Conservation (phyloP, 1,140 invertebrate genomes). For the Limonius californicus region DNA sequence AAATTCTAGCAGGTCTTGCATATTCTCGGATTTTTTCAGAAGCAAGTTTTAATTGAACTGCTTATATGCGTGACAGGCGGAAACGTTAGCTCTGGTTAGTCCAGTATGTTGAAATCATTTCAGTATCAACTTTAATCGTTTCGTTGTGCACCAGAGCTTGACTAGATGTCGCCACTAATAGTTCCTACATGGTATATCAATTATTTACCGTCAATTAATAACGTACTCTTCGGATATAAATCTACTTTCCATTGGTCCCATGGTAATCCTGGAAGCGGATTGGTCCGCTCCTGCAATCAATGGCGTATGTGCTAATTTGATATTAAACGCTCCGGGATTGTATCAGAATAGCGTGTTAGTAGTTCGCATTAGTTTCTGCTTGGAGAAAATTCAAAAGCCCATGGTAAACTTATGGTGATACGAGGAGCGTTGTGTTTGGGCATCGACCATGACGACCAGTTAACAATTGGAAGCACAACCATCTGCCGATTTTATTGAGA, state of each 20-base stretch:
- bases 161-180: slow-evolving; percentile 9
- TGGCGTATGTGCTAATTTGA: slow-evolving; percentile 18
- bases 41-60: too few species aligned
- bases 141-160: neutral
- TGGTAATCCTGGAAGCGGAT: neutral
- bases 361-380: neutral
- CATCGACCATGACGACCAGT: slow-evolving; percentile 13
- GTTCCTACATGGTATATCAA: slow-evolving; percentile 7
- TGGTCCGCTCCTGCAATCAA: neutral
- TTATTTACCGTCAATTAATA: slow-evolving; percentile 13
- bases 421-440: neutral
- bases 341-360: neutral
- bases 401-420: slow-evolving; percentile 2
- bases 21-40: too few species aligned
- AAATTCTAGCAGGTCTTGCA: too few species aligned
- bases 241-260: slow-evolving; percentile 4
- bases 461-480: slow-evolving; percentile 16
- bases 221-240: neutral
- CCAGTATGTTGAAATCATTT: neutral
- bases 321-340: slow-evolving; percentile 8
- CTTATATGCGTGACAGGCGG: too few species aligned
- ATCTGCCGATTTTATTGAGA: slow-evolving; percentile 18
- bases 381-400: neutral
- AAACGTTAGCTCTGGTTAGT: too few species aligned
- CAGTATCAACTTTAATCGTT: neutral